Evolutionary conservation across 2,113 vertebrate genomes (phyloP).

Genomic region (Nannospalax galili): DNA sequence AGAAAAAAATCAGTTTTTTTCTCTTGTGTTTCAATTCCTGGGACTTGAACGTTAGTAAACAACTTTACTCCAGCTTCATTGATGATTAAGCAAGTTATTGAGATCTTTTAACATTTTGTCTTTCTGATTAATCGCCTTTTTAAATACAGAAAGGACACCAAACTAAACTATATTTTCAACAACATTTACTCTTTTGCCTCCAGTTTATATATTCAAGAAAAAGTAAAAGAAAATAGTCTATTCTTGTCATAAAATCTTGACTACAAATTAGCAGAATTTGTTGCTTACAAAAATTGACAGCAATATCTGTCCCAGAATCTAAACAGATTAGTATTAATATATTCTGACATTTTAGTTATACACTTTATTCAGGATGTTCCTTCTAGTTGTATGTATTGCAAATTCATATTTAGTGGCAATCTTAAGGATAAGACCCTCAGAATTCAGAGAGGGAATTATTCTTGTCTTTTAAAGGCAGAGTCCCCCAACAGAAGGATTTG

Average conservation of each 20-base stretch:
- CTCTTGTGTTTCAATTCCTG: neutral
- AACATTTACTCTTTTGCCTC: neutral
- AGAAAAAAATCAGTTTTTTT: neutral
- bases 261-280: neutral
- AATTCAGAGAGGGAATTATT: neutral
- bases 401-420: neutral
- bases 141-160: neutral
- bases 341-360: neutral
- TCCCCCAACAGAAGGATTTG: neutral
- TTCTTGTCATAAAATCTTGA: neutral
- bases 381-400: neutral
- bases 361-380: neutral
- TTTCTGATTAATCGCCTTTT: slow-evolving; percentile 50
- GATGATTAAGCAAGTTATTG: neutral
- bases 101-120: neutral
- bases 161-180: neutral
- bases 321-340: neutral
- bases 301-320: neutral
- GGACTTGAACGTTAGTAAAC: slow-evolving; percentile 3
- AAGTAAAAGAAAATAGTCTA: neutral
- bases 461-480: neutral
- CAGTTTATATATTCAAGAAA: neutral
- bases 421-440: slow-evolving; percentile 17
- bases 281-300: neutral
- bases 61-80: neutral